phyloP scores from a whole-genome alignment of 2,797 vertebrate species.

The Gobionotothen gibberifrons region DNA sequence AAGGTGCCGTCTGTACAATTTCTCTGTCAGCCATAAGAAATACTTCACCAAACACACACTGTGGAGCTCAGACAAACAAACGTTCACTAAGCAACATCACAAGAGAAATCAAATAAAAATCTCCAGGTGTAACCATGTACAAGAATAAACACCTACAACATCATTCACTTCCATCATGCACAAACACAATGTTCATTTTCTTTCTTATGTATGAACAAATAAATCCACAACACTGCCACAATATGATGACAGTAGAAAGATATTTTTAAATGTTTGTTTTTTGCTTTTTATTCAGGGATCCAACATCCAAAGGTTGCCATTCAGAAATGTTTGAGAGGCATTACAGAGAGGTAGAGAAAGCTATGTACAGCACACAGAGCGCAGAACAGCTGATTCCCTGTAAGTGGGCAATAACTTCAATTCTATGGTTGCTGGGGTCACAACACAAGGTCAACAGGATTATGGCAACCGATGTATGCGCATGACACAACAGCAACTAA shows the following conservation, averaged over 20 bases:
- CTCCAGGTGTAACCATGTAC: background rate
- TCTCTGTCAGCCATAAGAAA: constrained; percentile 3
- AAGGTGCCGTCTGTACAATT: constrained; percentile 13
- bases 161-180: background rate
- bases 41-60: background rate
- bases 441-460: constrained; percentile 41
- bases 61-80: constrained; percentile 4
- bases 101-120: background rate
- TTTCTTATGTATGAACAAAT: background rate
- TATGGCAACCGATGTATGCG: constrained; percentile 29
- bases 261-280: background rate
- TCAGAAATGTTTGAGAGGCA: background rate
- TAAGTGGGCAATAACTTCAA: constrained; percentile 11
- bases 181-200: background rate
- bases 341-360: background rate
- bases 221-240: background rate
- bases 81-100: background rate
- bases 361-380: background rate
- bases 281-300: background rate
- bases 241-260: background rate
- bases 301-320: background rate
- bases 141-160: background rate
- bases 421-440: constrained; percentile 4
- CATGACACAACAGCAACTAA: constrained; percentile 20
- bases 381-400: background rate